Evolutionary conservation across 2,113 vertebrate genomes (phyloP), one percentile per base, ranked within the genome.

Genomic region (Pyrgilauda ruficollis): DNA sequence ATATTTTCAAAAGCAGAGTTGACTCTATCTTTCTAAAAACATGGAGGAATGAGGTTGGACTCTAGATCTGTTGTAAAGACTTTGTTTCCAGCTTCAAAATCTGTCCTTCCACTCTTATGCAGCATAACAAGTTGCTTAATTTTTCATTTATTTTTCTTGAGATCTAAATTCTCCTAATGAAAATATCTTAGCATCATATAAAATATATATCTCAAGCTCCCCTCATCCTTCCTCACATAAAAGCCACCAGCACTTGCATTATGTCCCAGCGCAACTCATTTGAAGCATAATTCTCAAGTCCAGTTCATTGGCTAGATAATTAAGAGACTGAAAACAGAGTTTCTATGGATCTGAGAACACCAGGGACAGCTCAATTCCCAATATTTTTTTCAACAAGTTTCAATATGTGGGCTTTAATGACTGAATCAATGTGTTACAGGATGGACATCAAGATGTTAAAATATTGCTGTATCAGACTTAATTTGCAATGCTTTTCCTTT

Each of bases 361-460:
- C 11, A 62, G 49, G 30, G 21, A 58, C 46, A 94, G 15, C 53
- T 96, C 64, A 59, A 5, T 77, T 97, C 41, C 55, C 79, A 91
- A 10, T 63, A 89, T 92, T 91, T 94, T 94, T 79, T 69, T 90
- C 81, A 87, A 52, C 11, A 33, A 7, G 30, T 58, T 96, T 96
- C 11, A 0, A 76, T 90, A 82, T 37, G 13, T 77, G 47, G 63
- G 18, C 37, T 88, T 90, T 89, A 95, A 90, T 70, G 85, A 95
- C 49, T 78, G 84, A 95, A 93, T 95, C 84, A 85, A 69, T 87
- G 50, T 89, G n/a, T 84, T 95, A 33, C 47, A 92, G 76, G 62
- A 95, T 74, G 43, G 82, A 62, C 55, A 93, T 76, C n/a, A 68
- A 76, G 52, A 84, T 93, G 96, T 94, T 73, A 84, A 97, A 97